Evolutionary conservation across 2,797 vertebrate genomes (phyloP).

Genomic region (Corythornis leucogaster): DNA sequence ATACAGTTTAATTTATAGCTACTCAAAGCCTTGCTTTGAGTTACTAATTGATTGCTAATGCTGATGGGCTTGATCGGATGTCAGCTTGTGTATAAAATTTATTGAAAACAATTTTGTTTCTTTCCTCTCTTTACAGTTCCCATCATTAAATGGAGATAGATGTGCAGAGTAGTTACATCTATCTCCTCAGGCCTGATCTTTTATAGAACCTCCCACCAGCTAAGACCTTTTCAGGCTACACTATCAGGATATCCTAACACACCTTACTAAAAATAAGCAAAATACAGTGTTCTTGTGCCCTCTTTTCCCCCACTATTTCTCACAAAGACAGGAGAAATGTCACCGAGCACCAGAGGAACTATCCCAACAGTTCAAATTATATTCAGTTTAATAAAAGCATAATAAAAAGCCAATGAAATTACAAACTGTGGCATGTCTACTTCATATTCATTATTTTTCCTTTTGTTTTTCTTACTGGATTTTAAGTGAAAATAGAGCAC

Average conservation of each 20-base stretch:
- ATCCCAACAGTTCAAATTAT: neutral
- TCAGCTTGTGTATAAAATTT: slow-evolving; percentile 28
- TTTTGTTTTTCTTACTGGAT: neutral
- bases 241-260: neutral
- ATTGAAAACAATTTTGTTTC: slow-evolving; percentile 28
- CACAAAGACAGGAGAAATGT: neutral
- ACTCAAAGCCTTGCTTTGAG: neutral
- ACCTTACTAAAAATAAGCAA: neutral
- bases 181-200: neutral
- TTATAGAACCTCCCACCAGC: neutral
- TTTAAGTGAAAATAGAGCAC: neutral
- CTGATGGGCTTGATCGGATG: neutral
- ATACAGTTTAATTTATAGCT: slow-evolving; percentile 21
- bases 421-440: neutral
- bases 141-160: neutral
- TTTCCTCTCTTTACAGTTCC: neutral
- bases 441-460: neutral
- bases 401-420: neutral
- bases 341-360: neutral
- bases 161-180: neutral
- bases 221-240: neutral
- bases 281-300: neutral
- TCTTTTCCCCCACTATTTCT: neutral
- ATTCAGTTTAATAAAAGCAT: neutral
- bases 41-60: slow-evolving; percentile 54